Evolutionary conservation across 2,888 invertebrate species (phyloP), one percentile per base, ranked within the genome.

Genomic region (Calliphora vomitoria): DNA sequence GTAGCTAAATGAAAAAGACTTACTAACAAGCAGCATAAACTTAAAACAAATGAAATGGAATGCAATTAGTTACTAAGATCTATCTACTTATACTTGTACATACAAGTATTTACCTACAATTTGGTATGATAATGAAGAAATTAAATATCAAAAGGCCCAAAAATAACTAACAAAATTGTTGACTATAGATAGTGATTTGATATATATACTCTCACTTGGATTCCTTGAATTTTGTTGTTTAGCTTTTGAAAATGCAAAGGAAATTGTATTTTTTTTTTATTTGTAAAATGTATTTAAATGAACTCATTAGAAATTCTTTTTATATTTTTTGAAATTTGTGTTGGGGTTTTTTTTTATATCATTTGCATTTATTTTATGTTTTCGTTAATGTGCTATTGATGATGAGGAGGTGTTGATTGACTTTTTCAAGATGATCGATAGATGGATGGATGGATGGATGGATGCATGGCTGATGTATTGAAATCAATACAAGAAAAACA

Each of bases 21-120:
- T 69, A 18, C 38, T n/a, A n/a, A 35, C 15, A 8, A 15, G 8
- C n/a, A 72, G 41, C 31, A 38, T 1, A 44, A 74, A 74, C 25
- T 72, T 38, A 60, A 75, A 75, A 25, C 38, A 76, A 83, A 72
- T 74, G 68, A 66, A 84, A 79, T 72, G 66, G 58, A 85, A 75
- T 81, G 68, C 69, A 85, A 64, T 84, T 79, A 81, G 11, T 53
- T 72, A 66, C 53, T 64, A 8, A 66, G 20, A 74, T 69, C 31
- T 41, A 50, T 8, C 10, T 20, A 20, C 18, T 0, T 18, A 20
- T 38, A 20, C 25, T 5, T 18, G 53, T n/a, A 44, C 11, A 8
- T 11, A 62, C 71, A 4, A 41, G 20, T 20, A 55, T 10, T 3
- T 50, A 55, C 10, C 4, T 55, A 15, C 25, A 41, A 78, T 64